Conservation (phyloP, 37 sponge, comb jelly and placozoan species). For the Cladorhizidae sp. region DNA sequence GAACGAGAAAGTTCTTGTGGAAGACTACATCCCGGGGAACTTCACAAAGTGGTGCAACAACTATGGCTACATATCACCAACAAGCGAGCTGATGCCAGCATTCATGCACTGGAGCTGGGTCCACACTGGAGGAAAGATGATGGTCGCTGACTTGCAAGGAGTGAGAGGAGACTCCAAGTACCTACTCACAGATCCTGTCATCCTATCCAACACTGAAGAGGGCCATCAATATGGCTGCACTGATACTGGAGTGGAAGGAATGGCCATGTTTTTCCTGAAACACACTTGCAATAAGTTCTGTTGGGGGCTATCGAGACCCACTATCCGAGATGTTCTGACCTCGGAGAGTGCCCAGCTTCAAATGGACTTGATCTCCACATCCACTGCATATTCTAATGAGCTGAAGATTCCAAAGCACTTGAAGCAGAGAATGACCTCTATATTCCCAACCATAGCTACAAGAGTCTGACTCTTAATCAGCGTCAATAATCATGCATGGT, state of each 20-base stretch:
- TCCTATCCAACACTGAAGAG: constrained; percentile 14
- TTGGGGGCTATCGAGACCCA: constrained; percentile 15
- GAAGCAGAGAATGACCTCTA: not conserved
- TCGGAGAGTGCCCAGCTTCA: not conserved
- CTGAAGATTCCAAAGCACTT: constrained; percentile 12
- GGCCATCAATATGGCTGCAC: constrained; percentile 36
- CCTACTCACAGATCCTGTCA: constrained; percentile 52
- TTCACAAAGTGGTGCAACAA: constrained; percentile 62
- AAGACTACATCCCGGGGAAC: constrained; percentile 48
- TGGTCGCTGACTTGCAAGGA: constrained; percentile 59
- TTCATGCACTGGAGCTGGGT: constrained; percentile 67
- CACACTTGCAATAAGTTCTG: constrained; percentile 54
- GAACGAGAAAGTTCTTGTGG: constrained; percentile 33
- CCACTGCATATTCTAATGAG: constrained; percentile 13
- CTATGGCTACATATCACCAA: constrained; percentile 36
- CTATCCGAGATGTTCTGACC: not conserved
- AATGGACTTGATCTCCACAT: not conserved
- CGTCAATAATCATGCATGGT: too few species aligned
- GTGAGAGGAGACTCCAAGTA: constrained; percentile 21
- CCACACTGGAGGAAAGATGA: constrained; percentile 43
- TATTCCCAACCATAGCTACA: constrained; percentile 9
- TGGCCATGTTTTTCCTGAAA: constrained; percentile 53
- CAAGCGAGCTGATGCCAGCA: constrained; percentile 27
- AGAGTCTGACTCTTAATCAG: not conserved
- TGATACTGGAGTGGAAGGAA: constrained; percentile 59